A percentile compares a stretch with the other conserved stretches of the same genome.
Conservation (phyloP, 2,888 invertebrate species). For the Apeira syringaria region DNA sequence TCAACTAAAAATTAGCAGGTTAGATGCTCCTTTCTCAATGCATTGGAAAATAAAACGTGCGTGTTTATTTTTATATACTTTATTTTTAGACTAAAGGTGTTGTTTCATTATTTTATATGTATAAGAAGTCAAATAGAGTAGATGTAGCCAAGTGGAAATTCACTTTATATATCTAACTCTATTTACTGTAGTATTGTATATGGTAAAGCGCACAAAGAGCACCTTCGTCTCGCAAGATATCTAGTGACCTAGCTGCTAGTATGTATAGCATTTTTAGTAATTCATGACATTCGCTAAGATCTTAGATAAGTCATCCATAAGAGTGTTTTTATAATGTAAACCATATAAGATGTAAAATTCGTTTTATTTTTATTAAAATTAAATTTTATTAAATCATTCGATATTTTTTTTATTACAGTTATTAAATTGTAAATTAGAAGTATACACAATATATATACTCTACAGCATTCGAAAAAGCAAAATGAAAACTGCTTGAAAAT, state of each 20-base stretch:
- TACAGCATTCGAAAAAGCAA: too few species aligned
- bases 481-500: too few species aligned
- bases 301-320: conserved; percentile 24
- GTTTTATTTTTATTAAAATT: conserved; percentile 60
- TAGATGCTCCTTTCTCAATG: background rate
- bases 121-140: conserved; percentile 21
- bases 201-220: conserved; percentile 37
- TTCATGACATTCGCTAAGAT: conserved; percentile 31
- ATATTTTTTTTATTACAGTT: too few species aligned
- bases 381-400: conserved; percentile 47
- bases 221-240: conserved; percentile 22
- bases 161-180: conserved; percentile 31
- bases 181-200: conserved; percentile 8
- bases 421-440: too few species aligned
- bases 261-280: conserved; percentile 11
- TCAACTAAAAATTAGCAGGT: too few species aligned
- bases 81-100: conserved; percentile 6
- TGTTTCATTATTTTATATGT: conserved; percentile 1
- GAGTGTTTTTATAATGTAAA: conserved; percentile 30
- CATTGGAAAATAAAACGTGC: background rate
- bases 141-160: conserved; percentile 28
- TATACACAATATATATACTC: too few species aligned
- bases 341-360: conserved; percentile 62
- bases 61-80: background rate
- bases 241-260: conserved; percentile 12